Evolutionary conservation across 2,113 vertebrate species (phyloP).

Genomic region (Phylloscopus trochiloides): DNA sequence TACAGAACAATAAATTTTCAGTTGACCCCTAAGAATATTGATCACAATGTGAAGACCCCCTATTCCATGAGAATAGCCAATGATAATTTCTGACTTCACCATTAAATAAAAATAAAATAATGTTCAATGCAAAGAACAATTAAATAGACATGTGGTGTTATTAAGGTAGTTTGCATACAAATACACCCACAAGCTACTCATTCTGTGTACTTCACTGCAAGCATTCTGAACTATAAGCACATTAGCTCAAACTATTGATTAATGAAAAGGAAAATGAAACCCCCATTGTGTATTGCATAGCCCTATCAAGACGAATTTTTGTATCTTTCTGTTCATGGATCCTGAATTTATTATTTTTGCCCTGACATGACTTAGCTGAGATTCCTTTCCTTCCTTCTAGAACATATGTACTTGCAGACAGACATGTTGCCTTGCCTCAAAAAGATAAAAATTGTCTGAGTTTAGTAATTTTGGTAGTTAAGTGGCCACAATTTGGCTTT

Average conservation of each 20-base stretch:
- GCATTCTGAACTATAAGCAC: background rate
- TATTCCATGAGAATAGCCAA: background rate
- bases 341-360: background rate
- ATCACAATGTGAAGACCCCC: background rate
- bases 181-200: background rate
- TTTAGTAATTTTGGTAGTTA: constrained; percentile 20
- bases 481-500: constrained; percentile 43
- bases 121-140: background rate
- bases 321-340: background rate
- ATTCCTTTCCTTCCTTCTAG: background rate
- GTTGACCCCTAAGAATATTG: background rate
- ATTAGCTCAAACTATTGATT: background rate
- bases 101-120: background rate
- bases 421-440: background rate
- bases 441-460: background rate
- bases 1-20: background rate
- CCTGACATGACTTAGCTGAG: background rate
- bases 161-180: background rate
- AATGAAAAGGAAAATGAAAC: background rate
- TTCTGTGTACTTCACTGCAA: background rate
- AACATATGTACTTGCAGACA: background rate
- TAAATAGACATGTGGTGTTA: background rate
- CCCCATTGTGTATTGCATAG: background rate
- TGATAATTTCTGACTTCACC: background rate
- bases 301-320: background rate